Percentiles rank a stretch among this genome's conserved stretches.
Evolutionary conservation across 2,113 vertebrate species (phyloP).

Genomic region (Aspidoscelis tigris): DNA sequence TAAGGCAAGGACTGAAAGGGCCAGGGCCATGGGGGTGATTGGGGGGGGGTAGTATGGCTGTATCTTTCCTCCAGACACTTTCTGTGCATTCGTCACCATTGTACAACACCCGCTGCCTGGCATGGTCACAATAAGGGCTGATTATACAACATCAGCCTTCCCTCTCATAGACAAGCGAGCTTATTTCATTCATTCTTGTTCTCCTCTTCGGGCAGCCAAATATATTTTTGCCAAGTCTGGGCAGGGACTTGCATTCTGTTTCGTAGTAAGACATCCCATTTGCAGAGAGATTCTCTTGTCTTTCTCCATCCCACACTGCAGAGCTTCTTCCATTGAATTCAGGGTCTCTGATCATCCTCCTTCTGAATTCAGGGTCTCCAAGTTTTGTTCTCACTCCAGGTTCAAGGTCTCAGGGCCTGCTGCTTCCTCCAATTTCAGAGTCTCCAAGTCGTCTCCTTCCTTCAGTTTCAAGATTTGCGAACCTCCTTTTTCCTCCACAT

Average conservation of each 20-base stretch:
- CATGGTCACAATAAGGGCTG: background rate
- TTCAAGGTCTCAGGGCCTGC: too few species aligned
- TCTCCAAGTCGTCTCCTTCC: too few species aligned
- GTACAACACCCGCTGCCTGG: background rate
- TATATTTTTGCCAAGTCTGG: background rate
- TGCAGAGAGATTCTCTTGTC: background rate
- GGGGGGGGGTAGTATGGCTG: background rate
- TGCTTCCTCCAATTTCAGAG: too few species aligned
- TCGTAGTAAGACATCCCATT: background rate
- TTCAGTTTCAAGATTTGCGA: too few species aligned
- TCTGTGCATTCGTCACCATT: background rate
- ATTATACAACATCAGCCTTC: accelerated
- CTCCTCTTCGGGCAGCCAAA: background rate
- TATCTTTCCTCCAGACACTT: background rate
- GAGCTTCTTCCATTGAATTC: background rate
- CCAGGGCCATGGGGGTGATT: too few species aligned
- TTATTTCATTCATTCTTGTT: background rate
- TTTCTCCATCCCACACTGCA: background rate
- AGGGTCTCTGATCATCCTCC: too few species aligned
- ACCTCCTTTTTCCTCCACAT: too few species aligned
- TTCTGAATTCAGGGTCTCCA: too few species aligned
- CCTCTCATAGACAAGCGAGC: background rate
- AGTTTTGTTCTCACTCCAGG: too few species aligned
- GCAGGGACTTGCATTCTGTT: background rate
- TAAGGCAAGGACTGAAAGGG: background rate